These are phyloP conservation scores for Drosophila biarmipes DNA, from an alignment of 1,140 invertebrate genomes.

Conservation along the genomic window DNA sequence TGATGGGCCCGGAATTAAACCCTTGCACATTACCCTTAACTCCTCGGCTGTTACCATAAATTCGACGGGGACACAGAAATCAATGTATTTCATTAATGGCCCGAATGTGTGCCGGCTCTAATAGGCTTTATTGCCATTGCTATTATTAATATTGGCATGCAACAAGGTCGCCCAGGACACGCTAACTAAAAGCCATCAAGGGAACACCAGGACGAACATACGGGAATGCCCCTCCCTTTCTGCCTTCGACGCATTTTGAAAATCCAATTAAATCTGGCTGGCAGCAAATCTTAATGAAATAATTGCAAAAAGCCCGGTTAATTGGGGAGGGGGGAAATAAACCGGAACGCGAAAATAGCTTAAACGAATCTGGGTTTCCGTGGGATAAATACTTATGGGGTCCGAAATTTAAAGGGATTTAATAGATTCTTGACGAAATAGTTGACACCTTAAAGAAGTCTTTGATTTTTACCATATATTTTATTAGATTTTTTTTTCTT, in stretches of 20 bases:
- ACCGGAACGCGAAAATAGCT: not conserved
- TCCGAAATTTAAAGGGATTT: not conserved
- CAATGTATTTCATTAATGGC: constrained; percentile 81
- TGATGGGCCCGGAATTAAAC: constrained; percentile 60
- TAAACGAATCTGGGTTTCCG: not conserved
- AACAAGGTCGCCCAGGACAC: constrained; percentile 66
- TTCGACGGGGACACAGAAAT: constrained; percentile 67
- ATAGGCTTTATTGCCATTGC: constrained; percentile 81
- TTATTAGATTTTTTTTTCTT: too few relatives aligned
- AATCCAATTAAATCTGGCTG: constrained; percentile 44
- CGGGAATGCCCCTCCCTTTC: not conserved
- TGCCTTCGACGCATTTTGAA: constrained; percentile 13
- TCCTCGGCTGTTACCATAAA: constrained; percentile 1
- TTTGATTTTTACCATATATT: too few relatives aligned
- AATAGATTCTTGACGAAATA: too few relatives aligned
- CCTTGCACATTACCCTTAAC: constrained; percentile 32
- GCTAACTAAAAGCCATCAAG: constrained; percentile 8
- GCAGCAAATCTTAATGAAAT: constrained; percentile 33
- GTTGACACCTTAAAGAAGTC: too few relatives aligned
- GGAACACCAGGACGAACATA: not conserved
- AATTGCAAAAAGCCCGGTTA: constrained; percentile 28
- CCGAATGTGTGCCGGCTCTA: constrained; percentile 77
- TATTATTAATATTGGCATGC: constrained; percentile 81
- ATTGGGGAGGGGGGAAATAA: not conserved
- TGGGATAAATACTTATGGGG: not conserved